Percentiles rank a stretch among this genome's conserved stretches.
Evolutionary conservation across 37 sponge, comb jelly and placozoan genomes (phyloP).

Genomic region (Dysidea cf. avara): DNA sequence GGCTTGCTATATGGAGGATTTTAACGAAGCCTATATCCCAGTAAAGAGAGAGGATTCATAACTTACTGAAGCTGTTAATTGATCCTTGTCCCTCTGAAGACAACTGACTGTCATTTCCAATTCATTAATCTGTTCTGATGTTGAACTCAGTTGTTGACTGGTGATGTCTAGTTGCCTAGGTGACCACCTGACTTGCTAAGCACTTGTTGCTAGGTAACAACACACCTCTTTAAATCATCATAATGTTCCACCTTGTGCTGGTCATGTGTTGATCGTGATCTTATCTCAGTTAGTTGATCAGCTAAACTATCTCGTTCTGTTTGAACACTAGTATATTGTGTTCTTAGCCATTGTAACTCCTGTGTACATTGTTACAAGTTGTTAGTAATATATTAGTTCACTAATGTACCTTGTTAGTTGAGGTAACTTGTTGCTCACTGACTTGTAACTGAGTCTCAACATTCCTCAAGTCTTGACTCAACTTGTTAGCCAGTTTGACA

Average conservation of each 20-base stretch:
- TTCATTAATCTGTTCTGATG: too few relatives aligned
- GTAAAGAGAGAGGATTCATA: too few relatives aligned
- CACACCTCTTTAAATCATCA: conserved; percentile 59
- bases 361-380: conserved; percentile 2
- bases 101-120: not conserved
- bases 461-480: not conserved
- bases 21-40: too few relatives aligned
- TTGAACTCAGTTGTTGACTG: too few relatives aligned
- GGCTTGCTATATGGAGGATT: too few relatives aligned
- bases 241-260: conserved; percentile 55
- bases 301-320: too few relatives aligned
- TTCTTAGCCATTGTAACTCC: too few relatives aligned
- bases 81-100: not conserved
- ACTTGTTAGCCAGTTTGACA: not conserved
- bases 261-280: not conserved
- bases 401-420: not conserved
- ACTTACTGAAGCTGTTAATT: too few relatives aligned
- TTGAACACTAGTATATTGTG: too few relatives aligned
- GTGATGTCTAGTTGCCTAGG: too few relatives aligned
- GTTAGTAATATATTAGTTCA: not conserved
- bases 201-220: not conserved
- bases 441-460: not conserved
- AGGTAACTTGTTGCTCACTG: not conserved
- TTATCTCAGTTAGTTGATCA: too few relatives aligned
- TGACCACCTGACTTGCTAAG: too few relatives aligned